phyloP scores from a whole-genome alignment of 2,113 vertebrate species.

The Todiramphus saurophagus region DNA sequence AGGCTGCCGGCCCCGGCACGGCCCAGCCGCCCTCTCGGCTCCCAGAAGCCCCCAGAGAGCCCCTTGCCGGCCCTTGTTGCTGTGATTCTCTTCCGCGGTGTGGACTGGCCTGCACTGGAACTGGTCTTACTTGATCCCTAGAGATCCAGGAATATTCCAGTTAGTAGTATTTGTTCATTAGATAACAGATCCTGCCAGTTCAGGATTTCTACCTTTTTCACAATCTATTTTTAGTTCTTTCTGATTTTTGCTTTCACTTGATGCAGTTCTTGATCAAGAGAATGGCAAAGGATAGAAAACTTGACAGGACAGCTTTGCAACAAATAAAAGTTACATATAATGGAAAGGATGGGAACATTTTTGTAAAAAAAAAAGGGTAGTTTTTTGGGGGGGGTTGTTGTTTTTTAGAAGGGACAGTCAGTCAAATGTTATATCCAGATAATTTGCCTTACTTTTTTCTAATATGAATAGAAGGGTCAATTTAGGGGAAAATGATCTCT shows the following conservation, averaged over 20 bases:
- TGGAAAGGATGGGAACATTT: not conserved
- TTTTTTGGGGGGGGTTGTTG: not conserved
- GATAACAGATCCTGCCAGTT: not conserved
- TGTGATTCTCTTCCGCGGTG: too few relatives aligned
- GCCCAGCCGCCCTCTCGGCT: too few relatives aligned
- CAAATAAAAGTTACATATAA: not conserved
- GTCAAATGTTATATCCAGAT: not conserved
- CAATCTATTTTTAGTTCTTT: not conserved
- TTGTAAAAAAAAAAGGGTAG: not conserved
- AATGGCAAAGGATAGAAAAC: not conserved
- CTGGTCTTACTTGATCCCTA: not conserved
- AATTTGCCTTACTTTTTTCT: not conserved
- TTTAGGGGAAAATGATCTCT: not conserved
- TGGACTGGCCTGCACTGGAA: too few relatives aligned
- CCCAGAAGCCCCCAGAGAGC: too few relatives aligned
- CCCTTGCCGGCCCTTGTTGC: too few relatives aligned
- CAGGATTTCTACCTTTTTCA: not conserved
- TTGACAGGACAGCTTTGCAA: not conserved
- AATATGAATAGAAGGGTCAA: not conserved
- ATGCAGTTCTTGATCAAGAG: not conserved
- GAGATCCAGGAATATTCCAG: not conserved
- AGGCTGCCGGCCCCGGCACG: too few relatives aligned
- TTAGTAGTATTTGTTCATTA: not conserved
- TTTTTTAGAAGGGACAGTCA: not conserved
- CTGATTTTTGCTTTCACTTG: not conserved